A percentile compares a stretch with the other conserved stretches of the same genome.
These are phyloP conservation scores for Sternotherus odoratus DNA, from an alignment of 2,797 vertebrate species.

Conservation along the genomic window DNA sequence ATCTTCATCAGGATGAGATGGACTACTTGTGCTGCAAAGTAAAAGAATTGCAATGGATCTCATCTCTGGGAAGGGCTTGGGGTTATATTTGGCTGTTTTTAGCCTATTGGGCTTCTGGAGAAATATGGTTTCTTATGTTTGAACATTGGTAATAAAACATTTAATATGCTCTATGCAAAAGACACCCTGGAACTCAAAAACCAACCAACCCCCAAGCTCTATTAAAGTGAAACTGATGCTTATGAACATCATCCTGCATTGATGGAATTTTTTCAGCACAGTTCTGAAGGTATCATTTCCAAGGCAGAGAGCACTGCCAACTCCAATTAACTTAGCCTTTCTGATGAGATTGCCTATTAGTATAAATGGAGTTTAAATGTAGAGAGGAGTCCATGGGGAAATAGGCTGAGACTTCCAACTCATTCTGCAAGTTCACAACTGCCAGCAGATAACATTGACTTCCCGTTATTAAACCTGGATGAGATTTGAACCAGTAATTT, in stretches of 20 bases:
- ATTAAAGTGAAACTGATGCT: background rate
- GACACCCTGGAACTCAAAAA: background rate
- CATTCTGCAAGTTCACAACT: background rate
- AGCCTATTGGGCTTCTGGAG: background rate
- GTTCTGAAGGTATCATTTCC: background rate
- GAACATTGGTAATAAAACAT: too few species aligned
- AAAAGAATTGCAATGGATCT: background rate
- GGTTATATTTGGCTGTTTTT: background rate
- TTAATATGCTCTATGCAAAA: too few species aligned
- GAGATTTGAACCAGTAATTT: background rate
- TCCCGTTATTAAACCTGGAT: background rate
- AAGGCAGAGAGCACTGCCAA: background rate
- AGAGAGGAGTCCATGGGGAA: fast-evolving
- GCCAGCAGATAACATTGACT: background rate
- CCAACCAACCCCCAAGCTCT: background rate
- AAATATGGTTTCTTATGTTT: background rate
- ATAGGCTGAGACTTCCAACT: background rate
- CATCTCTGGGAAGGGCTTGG: background rate
- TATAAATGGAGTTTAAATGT: background rate
- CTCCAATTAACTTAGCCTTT: background rate
- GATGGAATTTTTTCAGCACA: background rate
- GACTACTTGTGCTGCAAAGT: background rate
- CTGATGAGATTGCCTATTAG: background rate
- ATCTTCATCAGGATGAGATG: background rate
- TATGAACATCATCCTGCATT: background rate